Evolutionary conservation across 2,888 invertebrate species (phyloP), one percentile per base, ranked within the genome.

Genomic region (Petrophora chlorosata): DNA sequence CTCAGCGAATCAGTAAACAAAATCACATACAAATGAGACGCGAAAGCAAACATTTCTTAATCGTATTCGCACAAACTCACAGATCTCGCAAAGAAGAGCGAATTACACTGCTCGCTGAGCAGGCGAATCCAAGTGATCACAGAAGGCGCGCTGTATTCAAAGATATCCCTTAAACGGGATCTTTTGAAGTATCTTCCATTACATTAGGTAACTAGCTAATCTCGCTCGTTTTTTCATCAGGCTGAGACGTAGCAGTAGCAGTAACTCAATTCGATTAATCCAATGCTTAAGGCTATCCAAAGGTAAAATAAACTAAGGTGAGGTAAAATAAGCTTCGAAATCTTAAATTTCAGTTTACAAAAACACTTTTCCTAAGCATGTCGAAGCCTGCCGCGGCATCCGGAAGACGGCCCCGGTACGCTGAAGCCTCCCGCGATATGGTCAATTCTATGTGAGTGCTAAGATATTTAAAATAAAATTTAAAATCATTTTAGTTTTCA

Each of bases 201-300:
- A 83, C 74, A 78, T 79, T 80, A 77, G 71, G 76, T 76, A 75
- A 72, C 71, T 74, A 74, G 72, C 72, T 76, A 82, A 82, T 83
- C 76, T 73, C 58, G 67, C 71, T 65, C 67, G 63, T 75, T 76
- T 73, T 70, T 67, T 67, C 65, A 52, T 60, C 52, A 54, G 51
- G 53, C 39, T 56, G 28, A 38, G 25, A 10, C 4, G 10, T 5
- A 8, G 1, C 19, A 19, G 2, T 9, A 25, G 14, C 47, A 48
- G 47, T 41, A 48, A 8, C 14, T 1, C 16, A 32, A 41, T 22
- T 38, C 22, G 10, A 5, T n/a, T n/a, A 8, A 14, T 29, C 0
- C 7, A 5, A 5, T 7, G 19, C 2, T 4, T n/a, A n/a, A n/a
- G n/a, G n/a, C n/a, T n/a, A n/a, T n/a, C n/a, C n/a, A n/a, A n/a